Conservation (phyloP, 2,888 invertebrate species). For the Harpagoxenus sublaevis region DNA sequence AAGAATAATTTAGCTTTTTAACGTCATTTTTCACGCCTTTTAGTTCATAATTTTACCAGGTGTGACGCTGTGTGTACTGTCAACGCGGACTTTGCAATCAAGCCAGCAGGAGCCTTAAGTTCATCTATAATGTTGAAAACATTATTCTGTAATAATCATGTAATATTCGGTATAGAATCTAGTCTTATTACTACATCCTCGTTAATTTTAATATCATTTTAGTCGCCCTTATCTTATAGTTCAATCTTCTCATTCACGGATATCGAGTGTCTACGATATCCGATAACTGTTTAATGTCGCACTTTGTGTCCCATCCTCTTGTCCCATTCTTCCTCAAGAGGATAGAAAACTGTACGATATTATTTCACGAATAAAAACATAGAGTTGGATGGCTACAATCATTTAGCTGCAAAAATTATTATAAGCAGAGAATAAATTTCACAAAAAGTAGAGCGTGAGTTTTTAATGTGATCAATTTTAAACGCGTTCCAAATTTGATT, state of each 20-base stretch:
- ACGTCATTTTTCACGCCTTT: no score
- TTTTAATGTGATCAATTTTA: conserved; percentile 5
- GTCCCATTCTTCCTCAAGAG: conserved; percentile 15
- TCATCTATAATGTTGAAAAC: background rate
- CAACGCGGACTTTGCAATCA: no score
- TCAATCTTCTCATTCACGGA: background rate
- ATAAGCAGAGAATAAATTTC: conserved; percentile 7
- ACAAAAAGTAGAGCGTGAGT: background rate
- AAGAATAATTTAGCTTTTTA: no score
- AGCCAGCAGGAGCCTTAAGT: no score
- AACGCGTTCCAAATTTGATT: conserved; percentile 1
- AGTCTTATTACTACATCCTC: background rate
- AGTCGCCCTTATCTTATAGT: no score
- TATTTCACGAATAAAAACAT: background rate
- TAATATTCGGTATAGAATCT: background rate
- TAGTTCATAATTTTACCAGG: no score
- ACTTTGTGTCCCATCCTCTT: background rate
- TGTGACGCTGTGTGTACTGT: no score
- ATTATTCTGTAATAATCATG: background rate
- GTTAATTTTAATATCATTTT: background rate
- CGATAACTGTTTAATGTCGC: background rate
- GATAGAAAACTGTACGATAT: no score
- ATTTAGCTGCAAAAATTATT: conserved; percentile 38
- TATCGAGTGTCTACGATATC: background rate
- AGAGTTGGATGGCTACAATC: conserved; percentile 15